Conservation (phyloP, 2,797 vertebrate species). For the Rhabdomys pumilio region DNA sequence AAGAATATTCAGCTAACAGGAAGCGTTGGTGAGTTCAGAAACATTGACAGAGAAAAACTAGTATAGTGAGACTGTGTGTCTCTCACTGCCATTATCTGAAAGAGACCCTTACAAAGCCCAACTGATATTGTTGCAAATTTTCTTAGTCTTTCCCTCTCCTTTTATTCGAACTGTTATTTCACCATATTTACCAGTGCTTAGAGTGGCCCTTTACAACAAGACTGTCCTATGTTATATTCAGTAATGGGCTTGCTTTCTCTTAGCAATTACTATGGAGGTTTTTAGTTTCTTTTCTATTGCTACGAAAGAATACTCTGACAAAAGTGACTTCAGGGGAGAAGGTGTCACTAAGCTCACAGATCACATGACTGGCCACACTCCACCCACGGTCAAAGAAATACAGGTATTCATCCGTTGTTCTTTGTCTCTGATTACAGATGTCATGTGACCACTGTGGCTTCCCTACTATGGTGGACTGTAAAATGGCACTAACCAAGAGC, state of each 20-base stretch:
- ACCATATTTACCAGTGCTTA: slow-evolving; percentile 17
- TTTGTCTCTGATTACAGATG: background rate
- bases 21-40: background rate
- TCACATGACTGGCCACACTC: background rate
- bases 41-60: slow-evolving; percentile 29
- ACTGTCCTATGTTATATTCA: background rate
- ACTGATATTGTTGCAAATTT: background rate
- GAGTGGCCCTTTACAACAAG: slow-evolving; percentile 49
- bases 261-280: background rate
- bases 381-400: background rate
- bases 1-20: background rate
- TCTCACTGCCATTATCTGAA: background rate
- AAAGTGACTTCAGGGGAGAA: background rate
- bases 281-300: background rate
- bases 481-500: background rate
- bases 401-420: background rate
- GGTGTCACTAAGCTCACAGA: background rate
- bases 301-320: background rate
- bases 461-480: background rate
- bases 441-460: background rate
- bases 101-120: slow-evolving; percentile 36
- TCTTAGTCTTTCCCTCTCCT: background rate
- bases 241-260: background rate
- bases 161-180: slow-evolving; percentile 56
- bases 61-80: background rate